Evolutionary conservation across 2,797 vertebrate species (phyloP).

Genomic region (Chaetodon trifasciatus): DNA sequence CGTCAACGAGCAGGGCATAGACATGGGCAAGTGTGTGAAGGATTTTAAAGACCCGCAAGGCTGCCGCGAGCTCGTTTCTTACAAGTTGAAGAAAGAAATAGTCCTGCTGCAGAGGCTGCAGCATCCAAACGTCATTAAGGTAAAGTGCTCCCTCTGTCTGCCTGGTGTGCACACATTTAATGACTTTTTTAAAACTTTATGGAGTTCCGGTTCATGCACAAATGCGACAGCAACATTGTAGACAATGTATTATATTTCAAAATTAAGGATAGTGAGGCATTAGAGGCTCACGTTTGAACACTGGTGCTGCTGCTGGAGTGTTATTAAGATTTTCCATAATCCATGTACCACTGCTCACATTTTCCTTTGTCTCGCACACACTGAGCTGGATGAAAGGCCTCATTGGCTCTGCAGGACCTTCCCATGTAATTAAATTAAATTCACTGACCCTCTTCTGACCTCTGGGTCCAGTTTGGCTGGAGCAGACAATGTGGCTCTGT

Average conservation of each 20-base stretch:
- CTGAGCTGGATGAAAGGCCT: constrained; percentile 61
- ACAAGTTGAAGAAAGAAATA: constrained; percentile 92
- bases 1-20: constrained; percentile 88
- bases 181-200: too few species aligned
- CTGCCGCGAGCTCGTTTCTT: constrained; percentile 89
- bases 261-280: neutral
- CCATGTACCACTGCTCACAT: constrained; percentile 51
- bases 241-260: neutral
- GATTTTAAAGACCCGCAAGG: constrained; percentile 85
- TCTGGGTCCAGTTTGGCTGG: constrained; percentile 69
- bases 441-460: constrained; percentile 77
- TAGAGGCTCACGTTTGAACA: neutral
- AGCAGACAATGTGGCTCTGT: constrained; percentile 81
- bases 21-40: constrained; percentile 89
- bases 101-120: constrained; percentile 86
- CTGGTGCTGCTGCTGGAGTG: constrained; percentile 34
- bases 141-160: constrained; percentile 58
- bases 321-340: constrained; percentile 64
- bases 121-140: constrained; percentile 92
- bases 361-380: constrained; percentile 72
- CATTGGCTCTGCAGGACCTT: constrained; percentile 66
- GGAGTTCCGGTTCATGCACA: too few species aligned
- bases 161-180: neutral
- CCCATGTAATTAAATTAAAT: constrained; percentile 81
- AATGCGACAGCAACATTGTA: neutral